Percentiles rank a stretch among this genome's conserved stretches.
Evolutionary conservation across 2,888 invertebrate genomes (phyloP).

Genomic region (Melanophora roralis): DNA sequence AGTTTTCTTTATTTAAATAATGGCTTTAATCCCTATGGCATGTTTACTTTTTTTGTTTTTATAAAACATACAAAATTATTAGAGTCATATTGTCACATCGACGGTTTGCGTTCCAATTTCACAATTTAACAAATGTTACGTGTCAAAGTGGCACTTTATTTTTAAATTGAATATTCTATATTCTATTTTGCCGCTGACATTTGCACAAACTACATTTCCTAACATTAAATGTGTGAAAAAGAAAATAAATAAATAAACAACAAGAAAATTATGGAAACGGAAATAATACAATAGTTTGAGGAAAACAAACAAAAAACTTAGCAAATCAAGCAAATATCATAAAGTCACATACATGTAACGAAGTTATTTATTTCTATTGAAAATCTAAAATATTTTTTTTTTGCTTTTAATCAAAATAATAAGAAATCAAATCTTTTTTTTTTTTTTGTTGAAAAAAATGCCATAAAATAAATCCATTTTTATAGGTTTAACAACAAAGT

Average conservation of each 20-base stretch:
- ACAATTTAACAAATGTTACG: neutral
- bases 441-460: neutral
- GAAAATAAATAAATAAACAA: neutral
- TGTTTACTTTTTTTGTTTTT: neutral
- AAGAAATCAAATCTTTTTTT: neutral
- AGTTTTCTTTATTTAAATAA: no score
- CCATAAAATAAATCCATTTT: neutral
- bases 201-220: constrained; percentile 7
- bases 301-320: no score
- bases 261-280: constrained; percentile 15
- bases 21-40: neutral
- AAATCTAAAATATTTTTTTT: neutral
- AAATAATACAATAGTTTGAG: neutral
- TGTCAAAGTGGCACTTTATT: constrained; percentile 21
- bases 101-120: neutral
- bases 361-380: neutral
- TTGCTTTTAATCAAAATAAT: neutral
- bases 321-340: neutral
- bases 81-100: neutral
- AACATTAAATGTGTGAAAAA: neutral
- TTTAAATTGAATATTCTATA: constrained; percentile 7
- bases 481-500: neutral
- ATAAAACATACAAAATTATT: neutral
- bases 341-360: neutral
- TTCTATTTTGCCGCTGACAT: neutral